Evolutionary conservation across 92 coral and sea anemone genomes (phyloP).

Genomic region (Chrysogorgia sp.): DNA sequence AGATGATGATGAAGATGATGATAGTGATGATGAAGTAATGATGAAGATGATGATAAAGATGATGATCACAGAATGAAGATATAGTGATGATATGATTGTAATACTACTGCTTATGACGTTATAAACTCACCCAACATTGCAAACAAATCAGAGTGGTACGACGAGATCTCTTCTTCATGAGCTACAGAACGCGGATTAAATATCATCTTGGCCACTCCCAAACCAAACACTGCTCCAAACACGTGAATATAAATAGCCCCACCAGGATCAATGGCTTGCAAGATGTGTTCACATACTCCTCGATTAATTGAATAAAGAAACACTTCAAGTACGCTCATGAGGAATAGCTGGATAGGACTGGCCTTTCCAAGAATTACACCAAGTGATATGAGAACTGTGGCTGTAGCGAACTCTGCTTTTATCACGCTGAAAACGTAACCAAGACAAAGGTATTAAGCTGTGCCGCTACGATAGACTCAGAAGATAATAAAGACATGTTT

Average conservation of each 20-base stretch:
- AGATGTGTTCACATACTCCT: constrained; percentile 68
- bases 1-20: no score
- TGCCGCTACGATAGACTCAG: no score
- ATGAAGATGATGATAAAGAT: no score
- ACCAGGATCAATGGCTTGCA: constrained; percentile 89
- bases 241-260: constrained; percentile 78
- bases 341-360: constrained; percentile 79
- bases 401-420: constrained; percentile 83
- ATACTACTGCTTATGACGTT: no score
- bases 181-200: constrained; percentile 76
- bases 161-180: constrained; percentile 86
- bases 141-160: constrained; percentile 89
- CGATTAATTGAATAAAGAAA: constrained; percentile 73
- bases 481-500: no score
- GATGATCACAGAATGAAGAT: no score
- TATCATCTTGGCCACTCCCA: constrained; percentile 71
- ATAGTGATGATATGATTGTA: no score
- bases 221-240: constrained; percentile 90
- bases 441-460: no score
- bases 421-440: constrained; percentile 73
- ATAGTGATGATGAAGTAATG: no score
- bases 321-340: constrained; percentile 79
- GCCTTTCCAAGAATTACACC: constrained; percentile 94
- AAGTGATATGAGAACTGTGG: constrained; percentile 76
- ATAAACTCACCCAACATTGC: constrained; percentile 75